These are phyloP conservation scores for Drosophila formosana DNA, from an alignment of 2,888 invertebrate genomes.

Conservation along the genomic window DNA sequence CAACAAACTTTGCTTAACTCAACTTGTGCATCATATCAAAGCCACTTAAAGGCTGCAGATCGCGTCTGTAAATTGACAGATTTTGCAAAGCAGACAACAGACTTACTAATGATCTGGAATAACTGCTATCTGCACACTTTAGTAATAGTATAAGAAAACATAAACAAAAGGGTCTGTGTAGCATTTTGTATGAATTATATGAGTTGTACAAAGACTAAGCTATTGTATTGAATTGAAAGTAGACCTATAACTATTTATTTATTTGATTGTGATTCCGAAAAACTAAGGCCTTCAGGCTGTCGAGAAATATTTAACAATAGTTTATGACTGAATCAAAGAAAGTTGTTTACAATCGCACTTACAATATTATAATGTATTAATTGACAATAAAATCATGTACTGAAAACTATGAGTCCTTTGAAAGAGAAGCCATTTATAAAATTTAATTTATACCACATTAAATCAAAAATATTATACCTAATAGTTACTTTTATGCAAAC, in stretches of 20 bases:
- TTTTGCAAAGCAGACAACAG: slow-evolving; percentile 1
- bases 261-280: too few relatives aligned
- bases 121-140: not conserved
- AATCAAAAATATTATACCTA: too few relatives aligned
- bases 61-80: slow-evolving; percentile 15
- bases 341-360: not conserved
- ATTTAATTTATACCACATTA: not conserved
- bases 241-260: too few relatives aligned
- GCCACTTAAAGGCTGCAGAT: slow-evolving; percentile 20
- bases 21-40: slow-evolving; percentile 15
- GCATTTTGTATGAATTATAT: not conserved
- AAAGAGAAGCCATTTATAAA: too few relatives aligned
- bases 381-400: too few relatives aligned
- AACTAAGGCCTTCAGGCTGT: too few relatives aligned
- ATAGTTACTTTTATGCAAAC: too few relatives aligned
- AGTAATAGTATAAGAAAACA: not conserved
- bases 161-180: not conserved
- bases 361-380: too few relatives aligned
- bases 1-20: not conserved
- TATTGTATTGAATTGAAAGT: too few relatives aligned
- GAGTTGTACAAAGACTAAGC: too few relatives aligned
- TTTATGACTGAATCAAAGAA: not conserved
- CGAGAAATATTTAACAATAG: too few relatives aligned
- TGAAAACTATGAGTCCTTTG: too few relatives aligned
- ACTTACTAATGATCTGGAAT: not conserved